phyloP scores from a whole-genome alignment of 2,888 invertebrate species.

The Chloroclysta siterata region DNA sequence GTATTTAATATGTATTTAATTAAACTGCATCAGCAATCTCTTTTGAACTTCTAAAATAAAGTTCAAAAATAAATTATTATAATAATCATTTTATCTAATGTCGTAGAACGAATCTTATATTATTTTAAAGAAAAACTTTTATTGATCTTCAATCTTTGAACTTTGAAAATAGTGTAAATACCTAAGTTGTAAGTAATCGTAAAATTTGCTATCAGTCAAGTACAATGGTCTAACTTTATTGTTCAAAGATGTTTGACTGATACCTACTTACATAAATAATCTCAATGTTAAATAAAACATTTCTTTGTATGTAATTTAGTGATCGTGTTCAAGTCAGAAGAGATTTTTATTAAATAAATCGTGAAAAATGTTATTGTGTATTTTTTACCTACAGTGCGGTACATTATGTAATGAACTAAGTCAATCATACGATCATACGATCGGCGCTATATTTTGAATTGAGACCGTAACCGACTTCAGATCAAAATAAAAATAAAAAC shows the following conservation, averaged over 20 bases:
- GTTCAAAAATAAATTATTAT: constrained; percentile 6
- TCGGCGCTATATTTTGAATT: too few relatives aligned
- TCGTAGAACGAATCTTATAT: constrained; percentile 21
- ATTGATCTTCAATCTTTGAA: constrained; percentile 8
- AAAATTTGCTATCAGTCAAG: constrained; percentile 68
- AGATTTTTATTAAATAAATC: constrained; percentile 83
- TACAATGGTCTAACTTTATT: constrained; percentile 65
- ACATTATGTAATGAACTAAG: too few relatives aligned
- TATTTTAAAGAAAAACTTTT: constrained; percentile 10
- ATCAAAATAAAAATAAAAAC: too few relatives aligned
- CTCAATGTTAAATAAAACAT: constrained; percentile 75
- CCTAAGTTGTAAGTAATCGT: constrained; percentile 56
- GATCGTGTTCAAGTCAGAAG: constrained; percentile 85
- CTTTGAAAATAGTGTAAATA: constrained; percentile 52
- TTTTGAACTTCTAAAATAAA: constrained; percentile 12
- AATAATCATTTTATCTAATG: constrained; percentile 21
- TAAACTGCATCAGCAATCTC: constrained; percentile 6
- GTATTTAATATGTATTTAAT: too few relatives aligned
- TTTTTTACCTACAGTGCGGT: constrained; percentile 6
- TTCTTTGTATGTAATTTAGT: constrained; percentile 83
- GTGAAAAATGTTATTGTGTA: constrained; percentile 55
- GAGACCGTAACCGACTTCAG: too few relatives aligned
- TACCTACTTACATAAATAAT: constrained; percentile 65
- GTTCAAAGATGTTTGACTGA: constrained; percentile 76
- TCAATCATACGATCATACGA: too few relatives aligned